Evolutionary conservation across 2,797 vertebrate species (phyloP).

Genomic region (Denticeps clupeoides): DNA sequence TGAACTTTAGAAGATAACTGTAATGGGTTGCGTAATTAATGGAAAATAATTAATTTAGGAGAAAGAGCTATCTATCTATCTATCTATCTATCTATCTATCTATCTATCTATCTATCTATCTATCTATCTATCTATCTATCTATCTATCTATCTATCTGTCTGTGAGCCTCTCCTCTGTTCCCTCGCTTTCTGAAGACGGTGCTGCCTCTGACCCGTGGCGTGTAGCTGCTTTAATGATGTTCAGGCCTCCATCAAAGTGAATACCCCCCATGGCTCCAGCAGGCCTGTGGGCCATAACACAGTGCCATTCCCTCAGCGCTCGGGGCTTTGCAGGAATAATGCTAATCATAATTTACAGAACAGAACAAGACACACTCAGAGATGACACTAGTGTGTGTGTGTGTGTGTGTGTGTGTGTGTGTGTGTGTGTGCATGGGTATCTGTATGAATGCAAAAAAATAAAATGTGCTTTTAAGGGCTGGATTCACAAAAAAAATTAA

Average conservation of each 20-base stretch:
- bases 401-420: too few species aligned
- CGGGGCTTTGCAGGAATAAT: slow-evolving; percentile 46
- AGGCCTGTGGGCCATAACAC: slow-evolving; percentile 49
- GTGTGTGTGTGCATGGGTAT: too few species aligned
- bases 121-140: not conserved
- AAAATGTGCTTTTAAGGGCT: too few species aligned
- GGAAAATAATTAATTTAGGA: slow-evolving; percentile 23
- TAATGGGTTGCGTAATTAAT: slow-evolving; percentile 83
- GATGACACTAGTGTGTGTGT: too few species aligned
- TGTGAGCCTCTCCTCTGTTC: slow-evolving; percentile 10
- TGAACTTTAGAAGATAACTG: slow-evolving; percentile 86
- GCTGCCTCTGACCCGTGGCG: slow-evolving; percentile 49
- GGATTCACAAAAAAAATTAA: not conserved
- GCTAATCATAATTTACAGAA: slow-evolving; percentile 54
- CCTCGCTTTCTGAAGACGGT: too few species aligned
- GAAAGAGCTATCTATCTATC: not conserved
- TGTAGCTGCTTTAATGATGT: slow-evolving; percentile 62
- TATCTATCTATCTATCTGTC: slow-evolving; percentile 8
- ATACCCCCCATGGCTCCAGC: slow-evolving; percentile 50
- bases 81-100: slow-evolving; percentile 8
- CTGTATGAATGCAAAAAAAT: too few species aligned
- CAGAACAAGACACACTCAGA: slow-evolving; percentile 48
- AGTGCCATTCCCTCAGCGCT: slow-evolving; percentile 40
- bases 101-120: slow-evolving; percentile 1
- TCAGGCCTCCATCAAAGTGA: slow-evolving; percentile 62